A percentile compares a stretch with the other conserved stretches of the same genome.
phyloP scores from a whole-genome alignment of 1,140 invertebrate genomes.

The Drosophila serrata region DNA sequence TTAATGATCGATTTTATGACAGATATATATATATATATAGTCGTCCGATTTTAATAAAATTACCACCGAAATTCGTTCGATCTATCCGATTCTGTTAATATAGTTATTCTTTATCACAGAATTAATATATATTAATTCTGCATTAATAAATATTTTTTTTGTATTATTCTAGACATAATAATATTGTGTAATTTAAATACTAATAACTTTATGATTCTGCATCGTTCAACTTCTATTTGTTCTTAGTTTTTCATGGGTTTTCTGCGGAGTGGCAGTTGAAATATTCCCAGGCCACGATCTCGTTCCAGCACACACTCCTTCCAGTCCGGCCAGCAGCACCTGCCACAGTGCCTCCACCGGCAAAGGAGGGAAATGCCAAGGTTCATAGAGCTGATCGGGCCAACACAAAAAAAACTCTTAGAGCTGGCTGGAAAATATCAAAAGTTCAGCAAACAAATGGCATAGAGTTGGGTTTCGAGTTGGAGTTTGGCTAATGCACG shows the following conservation, averaged over 20 bases:
- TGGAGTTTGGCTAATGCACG: conserved; percentile 59
- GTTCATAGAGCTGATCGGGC: conserved; percentile 41
- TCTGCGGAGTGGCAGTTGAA: neutral
- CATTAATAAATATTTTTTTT: too few species aligned
- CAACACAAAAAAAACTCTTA: neutral
- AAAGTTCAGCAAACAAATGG: conserved; percentile 77
- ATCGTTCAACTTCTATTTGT: neutral
- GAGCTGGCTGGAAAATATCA: conserved; percentile 67
- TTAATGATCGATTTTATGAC: too few species aligned
- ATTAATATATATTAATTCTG: too few species aligned
- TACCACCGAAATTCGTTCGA: too few species aligned
- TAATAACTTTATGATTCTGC: neutral
- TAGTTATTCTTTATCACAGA: too few species aligned
- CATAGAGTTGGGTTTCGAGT: conserved; percentile 30
- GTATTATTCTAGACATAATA: too few species aligned
- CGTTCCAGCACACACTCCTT: conserved; percentile 24
- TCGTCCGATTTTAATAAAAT: too few species aligned
- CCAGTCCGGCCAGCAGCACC: conserved; percentile 25
- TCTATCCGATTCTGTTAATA: too few species aligned
- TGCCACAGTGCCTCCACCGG: conserved; percentile 23
- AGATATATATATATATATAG: too few species aligned
- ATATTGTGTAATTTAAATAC: neutral
- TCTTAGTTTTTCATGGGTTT: neutral
- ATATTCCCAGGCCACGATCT: conserved; percentile 35
- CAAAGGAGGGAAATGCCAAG: conserved; percentile 60